Conservation (phyloP, 2,888 invertebrate species). For the Neria commutata region DNA sequence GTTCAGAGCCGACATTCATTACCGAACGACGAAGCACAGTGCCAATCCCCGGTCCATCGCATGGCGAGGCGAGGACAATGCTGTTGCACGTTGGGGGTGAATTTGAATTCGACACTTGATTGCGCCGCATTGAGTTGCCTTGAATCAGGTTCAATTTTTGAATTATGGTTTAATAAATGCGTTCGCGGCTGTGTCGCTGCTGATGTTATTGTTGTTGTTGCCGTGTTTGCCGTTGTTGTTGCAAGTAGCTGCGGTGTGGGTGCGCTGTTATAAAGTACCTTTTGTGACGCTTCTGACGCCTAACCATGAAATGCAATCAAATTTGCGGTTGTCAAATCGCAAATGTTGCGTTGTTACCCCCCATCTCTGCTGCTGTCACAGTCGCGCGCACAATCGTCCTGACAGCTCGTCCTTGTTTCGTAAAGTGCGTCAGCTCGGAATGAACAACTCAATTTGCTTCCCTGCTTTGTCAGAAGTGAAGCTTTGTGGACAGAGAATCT, state of each 20-base stretch:
- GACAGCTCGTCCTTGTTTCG: conserved; percentile 42
- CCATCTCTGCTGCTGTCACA: background rate
- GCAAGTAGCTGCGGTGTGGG: conserved; percentile 32
- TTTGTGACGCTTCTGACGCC: conserved; percentile 33
- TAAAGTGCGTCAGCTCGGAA: conserved; percentile 28
- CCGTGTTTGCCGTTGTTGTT: conserved; percentile 17
- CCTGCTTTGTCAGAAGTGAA: conserved; percentile 19
- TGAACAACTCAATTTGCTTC: conserved; percentile 52
- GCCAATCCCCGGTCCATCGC: too few relatives aligned
- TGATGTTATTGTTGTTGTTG: background rate
- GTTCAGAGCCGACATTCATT: conserved; percentile 45
- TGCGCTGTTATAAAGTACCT: conserved; percentile 31
- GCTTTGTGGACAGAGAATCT: conserved; percentile 36
- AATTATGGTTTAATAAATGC: conserved; percentile 55
- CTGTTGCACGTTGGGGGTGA: background rate
- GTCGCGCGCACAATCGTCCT: conserved; percentile 43
- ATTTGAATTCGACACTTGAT: conserved; percentile 24
- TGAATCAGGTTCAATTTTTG: conserved; percentile 42
- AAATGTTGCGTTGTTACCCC: conserved; percentile 42
- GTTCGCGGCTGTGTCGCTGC: conserved; percentile 28
- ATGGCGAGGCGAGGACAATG: too few relatives aligned
- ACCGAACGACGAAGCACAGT: too few relatives aligned
- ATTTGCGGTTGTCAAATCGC: conserved; percentile 59
- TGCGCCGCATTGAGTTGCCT: background rate
- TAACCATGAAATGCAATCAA: conserved; percentile 61